A percentile compares a stretch with the other conserved stretches of the same genome.
These are phyloP conservation scores for Melinaea menophilus DNA, from an alignment of 2,888 invertebrate genomes.

Conservation along the genomic window DNA sequence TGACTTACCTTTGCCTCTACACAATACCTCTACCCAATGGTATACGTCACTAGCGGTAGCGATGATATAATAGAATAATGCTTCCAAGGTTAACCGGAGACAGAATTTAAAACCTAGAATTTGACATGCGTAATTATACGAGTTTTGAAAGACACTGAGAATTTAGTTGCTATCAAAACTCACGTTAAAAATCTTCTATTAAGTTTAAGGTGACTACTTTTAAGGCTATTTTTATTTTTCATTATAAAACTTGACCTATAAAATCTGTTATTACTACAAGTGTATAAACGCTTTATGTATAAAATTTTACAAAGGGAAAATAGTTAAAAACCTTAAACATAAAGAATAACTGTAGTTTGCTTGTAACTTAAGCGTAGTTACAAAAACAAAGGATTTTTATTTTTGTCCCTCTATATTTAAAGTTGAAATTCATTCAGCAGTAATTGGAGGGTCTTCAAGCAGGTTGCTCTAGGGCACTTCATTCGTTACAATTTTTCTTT, in stretches of 20 bases:
- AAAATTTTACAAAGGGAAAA: not conserved
- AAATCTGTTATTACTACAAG: no score
- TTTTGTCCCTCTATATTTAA: not conserved
- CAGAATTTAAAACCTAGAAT: no score
- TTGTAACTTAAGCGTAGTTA: constrained; percentile 20
- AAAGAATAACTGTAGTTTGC: not conserved
- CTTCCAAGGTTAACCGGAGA: no score
- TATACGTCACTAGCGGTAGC: constrained; percentile 30
- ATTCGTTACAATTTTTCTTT: constrained; percentile 75
- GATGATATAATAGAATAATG: no score
- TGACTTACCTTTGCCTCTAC: constrained; percentile 61
- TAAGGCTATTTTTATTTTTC: no score
- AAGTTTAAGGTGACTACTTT: no score
- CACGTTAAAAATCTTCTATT: no score
- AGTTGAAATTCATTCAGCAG: constrained; percentile 9
- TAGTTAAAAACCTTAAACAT: not conserved
- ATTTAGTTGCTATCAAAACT: no score
- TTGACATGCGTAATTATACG: no score
- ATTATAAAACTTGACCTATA: no score
- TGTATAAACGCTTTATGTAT: no score
- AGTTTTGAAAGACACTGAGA: no score
- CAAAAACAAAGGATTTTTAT: constrained; percentile 1
- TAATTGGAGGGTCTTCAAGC: constrained; percentile 44
- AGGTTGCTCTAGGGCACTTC: constrained; percentile 60
- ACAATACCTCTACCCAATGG: constrained; percentile 19